These are phyloP conservation scores for Mystacornis crossleyi DNA, from an alignment of 2,113 vertebrate species.

Conservation along the genomic window DNA sequence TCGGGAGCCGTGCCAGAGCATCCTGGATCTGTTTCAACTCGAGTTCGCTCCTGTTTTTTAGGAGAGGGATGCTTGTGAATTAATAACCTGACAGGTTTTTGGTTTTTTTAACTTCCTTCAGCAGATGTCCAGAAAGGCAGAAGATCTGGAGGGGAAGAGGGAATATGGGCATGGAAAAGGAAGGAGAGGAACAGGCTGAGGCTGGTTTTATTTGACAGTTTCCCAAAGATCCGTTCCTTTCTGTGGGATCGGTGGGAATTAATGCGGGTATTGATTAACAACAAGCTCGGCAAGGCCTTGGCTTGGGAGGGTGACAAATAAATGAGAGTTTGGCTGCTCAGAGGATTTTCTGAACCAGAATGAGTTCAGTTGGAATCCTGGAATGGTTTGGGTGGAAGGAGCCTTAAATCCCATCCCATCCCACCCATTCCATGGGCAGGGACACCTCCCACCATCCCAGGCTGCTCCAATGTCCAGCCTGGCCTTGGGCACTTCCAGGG, in stretches of 20 bases:
- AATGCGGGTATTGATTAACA: neutral
- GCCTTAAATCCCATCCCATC: rapidly evolving
- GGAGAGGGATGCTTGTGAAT: constrained; percentile 7
- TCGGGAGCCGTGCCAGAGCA: constrained; percentile 9
- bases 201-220: neutral
- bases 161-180: neutral
- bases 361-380: neutral
- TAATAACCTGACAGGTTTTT: constrained; percentile 22
- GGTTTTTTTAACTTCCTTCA: too few relatives aligned
- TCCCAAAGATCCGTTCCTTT: neutral
- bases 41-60: neutral
- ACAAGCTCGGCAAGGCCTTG: neutral
- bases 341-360: neutral
- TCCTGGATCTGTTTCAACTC: constrained; percentile 17
- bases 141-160: neutral
- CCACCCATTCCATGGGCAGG: neutral
- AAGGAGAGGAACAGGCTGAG: neutral
- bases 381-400: rapidly evolving
- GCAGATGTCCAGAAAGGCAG: constrained; percentile 8
- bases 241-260: neutral
- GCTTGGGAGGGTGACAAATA: neutral
- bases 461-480: neutral
- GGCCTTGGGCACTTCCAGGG: neutral
- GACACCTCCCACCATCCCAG: neutral
- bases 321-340: neutral